Evolutionary conservation across 2,113 vertebrate species (phyloP).

Genomic region (Xyrauchen texanus): DNA sequence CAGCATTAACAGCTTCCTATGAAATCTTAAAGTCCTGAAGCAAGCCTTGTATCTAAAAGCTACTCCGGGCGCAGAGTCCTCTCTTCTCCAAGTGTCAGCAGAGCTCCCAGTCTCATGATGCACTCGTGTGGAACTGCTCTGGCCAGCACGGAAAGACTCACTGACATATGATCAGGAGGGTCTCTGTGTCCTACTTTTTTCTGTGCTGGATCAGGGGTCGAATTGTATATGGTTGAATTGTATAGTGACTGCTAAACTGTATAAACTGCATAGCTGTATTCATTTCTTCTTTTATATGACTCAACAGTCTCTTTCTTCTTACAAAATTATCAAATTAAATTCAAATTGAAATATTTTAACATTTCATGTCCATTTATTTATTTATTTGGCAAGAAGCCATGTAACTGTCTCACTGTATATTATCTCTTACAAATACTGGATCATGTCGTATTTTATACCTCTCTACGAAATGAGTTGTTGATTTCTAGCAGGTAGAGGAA

Average conservation of each 20-base stretch:
- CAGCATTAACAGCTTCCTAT: constrained; percentile 65
- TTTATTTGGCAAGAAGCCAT: too few relatives aligned
- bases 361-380: too few relatives aligned
- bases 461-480: background rate
- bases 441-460: background rate
- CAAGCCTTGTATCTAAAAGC: constrained; percentile 61
- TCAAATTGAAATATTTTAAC: too few relatives aligned
- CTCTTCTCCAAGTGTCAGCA: constrained; percentile 36
- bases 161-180: constrained; percentile 26
- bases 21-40: constrained; percentile 70
- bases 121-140: constrained; percentile 42
- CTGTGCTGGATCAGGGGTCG: background rate
- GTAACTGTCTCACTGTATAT: too few relatives aligned
- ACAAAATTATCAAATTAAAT: too few relatives aligned
- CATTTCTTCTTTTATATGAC: too few relatives aligned
- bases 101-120: constrained; percentile 31
- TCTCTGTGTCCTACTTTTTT: constrained; percentile 15
- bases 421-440: background rate
- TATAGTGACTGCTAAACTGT: too few relatives aligned
- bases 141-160: constrained; percentile 2
- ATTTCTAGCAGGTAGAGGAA: background rate
- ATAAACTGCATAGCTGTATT: too few relatives aligned
- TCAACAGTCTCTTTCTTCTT: too few relatives aligned
- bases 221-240: background rate
- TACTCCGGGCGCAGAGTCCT: constrained; percentile 28